Evolutionary conservation across 2,888 invertebrate species (phyloP).

Genomic region (Cremastinae sp.): DNA sequence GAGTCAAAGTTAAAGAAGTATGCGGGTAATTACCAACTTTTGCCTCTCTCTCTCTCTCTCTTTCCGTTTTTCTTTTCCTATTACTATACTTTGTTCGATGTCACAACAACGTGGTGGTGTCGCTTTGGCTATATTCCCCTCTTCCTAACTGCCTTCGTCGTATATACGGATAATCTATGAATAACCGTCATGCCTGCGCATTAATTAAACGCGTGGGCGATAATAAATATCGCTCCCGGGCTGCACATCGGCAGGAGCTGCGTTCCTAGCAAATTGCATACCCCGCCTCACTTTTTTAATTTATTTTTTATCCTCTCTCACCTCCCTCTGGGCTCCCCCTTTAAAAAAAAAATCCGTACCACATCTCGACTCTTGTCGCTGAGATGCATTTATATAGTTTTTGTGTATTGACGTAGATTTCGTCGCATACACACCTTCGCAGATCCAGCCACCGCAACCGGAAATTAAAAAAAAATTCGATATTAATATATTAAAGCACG

Average conservation of each 20-base stretch:
- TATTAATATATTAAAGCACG: slow-evolving; percentile 28
- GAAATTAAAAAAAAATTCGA: slow-evolving; percentile 41
- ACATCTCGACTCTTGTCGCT: slow-evolving; percentile 29
- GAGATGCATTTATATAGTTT: slow-evolving; percentile 12
- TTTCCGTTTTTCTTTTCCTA: too few species aligned
- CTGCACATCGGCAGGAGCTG: slow-evolving; percentile 40
- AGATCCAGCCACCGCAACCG: slow-evolving; percentile 25
- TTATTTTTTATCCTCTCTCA: slow-evolving; percentile 16
- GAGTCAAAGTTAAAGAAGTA: neutral
- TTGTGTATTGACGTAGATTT: too few species aligned
- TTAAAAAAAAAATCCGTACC: slow-evolving; percentile 15
- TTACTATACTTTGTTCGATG: neutral
- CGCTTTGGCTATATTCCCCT: slow-evolving; percentile 14
- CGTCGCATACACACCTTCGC: slow-evolving; percentile 1
- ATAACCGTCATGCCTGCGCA: slow-evolving; percentile 60
- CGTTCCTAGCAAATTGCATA: slow-evolving; percentile 60
- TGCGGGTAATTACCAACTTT: too few species aligned
- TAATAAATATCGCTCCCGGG: slow-evolving; percentile 59
- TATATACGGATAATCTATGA: slow-evolving; percentile 62
- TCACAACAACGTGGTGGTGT: slow-evolving; percentile 9
- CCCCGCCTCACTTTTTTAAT: slow-evolving; percentile 20
- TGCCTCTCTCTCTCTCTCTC: too few species aligned
- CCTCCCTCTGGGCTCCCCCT: neutral
- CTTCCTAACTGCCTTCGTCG: slow-evolving; percentile 21
- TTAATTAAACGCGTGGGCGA: slow-evolving; percentile 61